Base-by-base conservation (phyloP, 1,140 invertebrate genomes). In the Drosophila oshimai region DNA sequence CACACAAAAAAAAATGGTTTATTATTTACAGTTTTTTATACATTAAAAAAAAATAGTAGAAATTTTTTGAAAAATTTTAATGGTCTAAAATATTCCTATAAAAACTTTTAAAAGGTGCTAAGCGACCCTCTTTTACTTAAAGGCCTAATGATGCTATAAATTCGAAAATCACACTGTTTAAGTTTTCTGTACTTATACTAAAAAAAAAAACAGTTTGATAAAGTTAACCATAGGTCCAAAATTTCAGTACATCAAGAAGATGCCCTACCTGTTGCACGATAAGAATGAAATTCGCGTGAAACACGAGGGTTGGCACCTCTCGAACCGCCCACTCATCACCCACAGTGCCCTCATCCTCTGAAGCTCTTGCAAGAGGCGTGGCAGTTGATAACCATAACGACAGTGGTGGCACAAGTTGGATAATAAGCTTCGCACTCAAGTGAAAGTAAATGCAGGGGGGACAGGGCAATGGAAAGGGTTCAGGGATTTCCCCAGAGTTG, bases 381-480 rank as follows among this genome's bases (percentile, higher is more conserved):
- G 57, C 33, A 18, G 9, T 42, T 64, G 57, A 65, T 65, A 65
- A 49, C 42, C 53, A 60, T 60, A 47, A 65, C 57, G 42, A 26
- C 12, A 31, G 13, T 4, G 24, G 33, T 6, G 24, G 24, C 24
- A 60, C 54, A 9, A 39, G n/a, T 65, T 39, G 42, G 57, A 18
- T 65, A 65, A 65, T 65, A 65, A 64, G 42, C 34, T 26, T 29
- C 17, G 28, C 28, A 39, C 44, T 65, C 17, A 4, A 65, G 58
- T 50, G 61, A 65, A 65, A 65, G 61, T 65, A 26, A 46, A 45
- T 45, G 54, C 29, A 22, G 46, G 36, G 24, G 17, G 46, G 36
- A 17, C 28, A 17, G 5, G 17, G 33, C 3, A 22, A 6, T 12
- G 6, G 12, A 24, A 42, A 13, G 24, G 26, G 20, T 57, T 28